phyloP scores from a whole-genome alignment of 2,888 invertebrate genomes.

The Camptogramma bilineatum region DNA sequence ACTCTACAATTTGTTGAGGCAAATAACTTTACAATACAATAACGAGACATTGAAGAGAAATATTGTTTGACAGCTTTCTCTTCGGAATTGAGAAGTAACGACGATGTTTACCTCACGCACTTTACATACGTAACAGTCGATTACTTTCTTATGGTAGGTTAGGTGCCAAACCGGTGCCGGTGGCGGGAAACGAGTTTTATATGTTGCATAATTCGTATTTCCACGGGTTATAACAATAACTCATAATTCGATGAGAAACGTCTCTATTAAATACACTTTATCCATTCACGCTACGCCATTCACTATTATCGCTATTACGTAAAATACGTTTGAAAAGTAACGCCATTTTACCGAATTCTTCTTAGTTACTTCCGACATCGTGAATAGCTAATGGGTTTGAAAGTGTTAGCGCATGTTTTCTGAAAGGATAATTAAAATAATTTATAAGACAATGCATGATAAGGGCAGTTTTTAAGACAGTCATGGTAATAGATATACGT shows the following conservation, averaged over 20 bases:
- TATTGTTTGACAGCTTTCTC: conserved; percentile 61
- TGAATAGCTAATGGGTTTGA: conserved; percentile 36
- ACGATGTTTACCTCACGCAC: conserved; percentile 50
- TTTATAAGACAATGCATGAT: conserved; percentile 32
- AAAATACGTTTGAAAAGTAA: conserved; percentile 56
- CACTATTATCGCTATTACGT: conserved; percentile 53
- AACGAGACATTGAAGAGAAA: conserved; percentile 45
- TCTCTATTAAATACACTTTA: conserved; percentile 35
- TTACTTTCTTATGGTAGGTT: conserved; percentile 48
- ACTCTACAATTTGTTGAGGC: conserved; percentile 21
- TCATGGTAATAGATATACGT: conserved; percentile 30
- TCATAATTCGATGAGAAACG: conserved; percentile 34
- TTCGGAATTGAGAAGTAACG: conserved; percentile 49
- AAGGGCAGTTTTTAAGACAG: conserved; percentile 39
- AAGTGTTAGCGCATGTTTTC: conserved; percentile 30
- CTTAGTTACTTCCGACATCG: conserved; percentile 50
- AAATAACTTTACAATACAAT: conserved; percentile 49
- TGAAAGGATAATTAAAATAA: conserved; percentile 38
- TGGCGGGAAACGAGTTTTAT: conserved; percentile 41
- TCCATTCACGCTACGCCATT: conserved; percentile 54
- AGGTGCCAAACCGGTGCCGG: conserved; percentile 34
- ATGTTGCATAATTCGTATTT: conserved; percentile 53
- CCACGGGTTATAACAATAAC: conserved; percentile 49
- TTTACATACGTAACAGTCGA: conserved; percentile 49
- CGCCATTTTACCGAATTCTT: conserved; percentile 53